Conservation (phyloP, 2,888 invertebrate species). For the Chrysodeixis includens region DNA sequence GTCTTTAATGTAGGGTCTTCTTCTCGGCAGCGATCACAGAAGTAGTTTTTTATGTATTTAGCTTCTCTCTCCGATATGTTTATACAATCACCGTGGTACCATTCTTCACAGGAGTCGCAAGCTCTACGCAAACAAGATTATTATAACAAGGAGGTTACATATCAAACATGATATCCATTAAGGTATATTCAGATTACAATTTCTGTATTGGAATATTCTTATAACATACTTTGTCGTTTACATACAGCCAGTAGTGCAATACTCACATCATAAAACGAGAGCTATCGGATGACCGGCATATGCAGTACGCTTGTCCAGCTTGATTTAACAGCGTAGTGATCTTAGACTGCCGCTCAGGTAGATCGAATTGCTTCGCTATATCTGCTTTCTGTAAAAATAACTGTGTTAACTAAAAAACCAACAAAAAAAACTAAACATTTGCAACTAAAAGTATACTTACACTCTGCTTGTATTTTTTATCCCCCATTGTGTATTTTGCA, state of each 20-base stretch:
- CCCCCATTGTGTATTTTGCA: slow-evolving; percentile 70
- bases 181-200: not conserved
- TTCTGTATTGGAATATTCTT: not conserved
- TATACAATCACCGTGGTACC: slow-evolving; percentile 99
- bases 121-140: slow-evolving; percentile 90
- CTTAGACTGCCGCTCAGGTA: slow-evolving; percentile 97
- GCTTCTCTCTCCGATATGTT: slow-evolving; percentile 98
- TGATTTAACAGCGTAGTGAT: slow-evolving; percentile 96
- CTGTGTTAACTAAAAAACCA: slow-evolving; percentile 13
- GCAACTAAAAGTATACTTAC: slow-evolving; percentile 66
- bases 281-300: slow-evolving; percentile 97
- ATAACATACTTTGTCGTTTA: not conserved
- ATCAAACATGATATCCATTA: not conserved
- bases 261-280: slow-evolving; percentile 98
- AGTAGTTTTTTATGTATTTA: slow-evolving; percentile 97
- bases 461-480: slow-evolving; percentile 82
- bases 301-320: slow-evolving; percentile 97
- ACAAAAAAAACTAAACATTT: not conserved
- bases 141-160: not conserved
- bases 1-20: slow-evolving; percentile 94
- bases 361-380: slow-evolving; percentile 96
- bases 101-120: slow-evolving; percentile 99
- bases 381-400: slow-evolving; percentile 92
- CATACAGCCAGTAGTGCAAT: not conserved
- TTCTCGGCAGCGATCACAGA: slow-evolving; percentile 95